These are phyloP conservation scores for Zosterops lateralis DNA, from an alignment of 2,113 vertebrate genomes.

Conservation along the genomic window DNA sequence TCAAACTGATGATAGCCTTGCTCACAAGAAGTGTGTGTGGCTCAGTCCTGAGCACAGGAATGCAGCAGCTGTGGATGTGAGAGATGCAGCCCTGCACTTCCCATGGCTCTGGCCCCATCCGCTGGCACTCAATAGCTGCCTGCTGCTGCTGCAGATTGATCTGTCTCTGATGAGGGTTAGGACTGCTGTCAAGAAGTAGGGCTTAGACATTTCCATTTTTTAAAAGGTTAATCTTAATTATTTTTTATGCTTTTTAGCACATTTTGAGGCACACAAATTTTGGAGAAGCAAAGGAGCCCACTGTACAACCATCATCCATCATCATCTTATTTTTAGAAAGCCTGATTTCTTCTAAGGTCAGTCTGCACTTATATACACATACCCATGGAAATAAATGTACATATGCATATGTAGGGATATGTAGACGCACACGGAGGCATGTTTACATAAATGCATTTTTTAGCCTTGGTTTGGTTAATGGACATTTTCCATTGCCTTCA, in stretches of 20 bases:
- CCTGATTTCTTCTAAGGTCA: background rate
- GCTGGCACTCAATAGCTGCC: background rate
- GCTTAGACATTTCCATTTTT: background rate
- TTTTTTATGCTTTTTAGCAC: background rate
- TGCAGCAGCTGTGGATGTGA: background rate
- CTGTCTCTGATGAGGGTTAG: background rate
- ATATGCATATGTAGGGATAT: background rate
- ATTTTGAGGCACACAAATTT: background rate
- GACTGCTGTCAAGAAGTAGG: background rate
- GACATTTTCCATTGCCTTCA: background rate
- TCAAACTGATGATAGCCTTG: background rate
- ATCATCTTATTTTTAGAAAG: background rate
- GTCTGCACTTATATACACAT: background rate
- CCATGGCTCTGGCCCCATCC: constrained; percentile 37
- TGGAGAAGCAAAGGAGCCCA: background rate
- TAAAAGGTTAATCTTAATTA: background rate
- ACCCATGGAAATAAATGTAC: background rate
- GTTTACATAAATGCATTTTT: background rate
- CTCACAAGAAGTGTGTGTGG: background rate
- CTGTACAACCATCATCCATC: background rate
- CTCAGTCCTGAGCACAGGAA: background rate
- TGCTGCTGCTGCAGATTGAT: constrained; percentile 40
- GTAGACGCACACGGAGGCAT: accelerated
- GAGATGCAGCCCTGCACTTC: background rate
- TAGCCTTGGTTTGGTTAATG: background rate